Percentiles rank a stretch among this genome's conserved stretches.
Conservation (phyloP, 2,888 invertebrate species). For the Scaptomyza cyrtandrae region DNA sequence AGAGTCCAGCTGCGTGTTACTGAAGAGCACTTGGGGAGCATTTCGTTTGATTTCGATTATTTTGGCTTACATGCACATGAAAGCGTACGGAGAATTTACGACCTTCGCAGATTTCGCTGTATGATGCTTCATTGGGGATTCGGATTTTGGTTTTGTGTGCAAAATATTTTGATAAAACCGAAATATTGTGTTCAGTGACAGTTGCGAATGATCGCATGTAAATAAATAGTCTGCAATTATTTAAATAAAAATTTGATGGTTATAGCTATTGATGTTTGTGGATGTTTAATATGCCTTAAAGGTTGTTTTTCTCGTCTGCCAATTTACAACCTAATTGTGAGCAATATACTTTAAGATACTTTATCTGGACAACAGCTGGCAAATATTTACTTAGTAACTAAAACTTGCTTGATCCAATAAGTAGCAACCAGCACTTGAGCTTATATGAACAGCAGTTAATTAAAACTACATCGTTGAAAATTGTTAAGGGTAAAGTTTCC, state of each 20-base stretch:
- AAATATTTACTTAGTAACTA: conserved; percentile 3
- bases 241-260: too few relatives aligned
- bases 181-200: conserved; percentile 5
- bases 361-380: background rate
- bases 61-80: conserved; percentile 12
- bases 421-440: background rate
- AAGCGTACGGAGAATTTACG: conserved; percentile 33
- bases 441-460: conserved; percentile 37
- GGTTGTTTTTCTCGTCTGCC: too few relatives aligned
- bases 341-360: too few relatives aligned
- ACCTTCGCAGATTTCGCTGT: conserved; percentile 14
- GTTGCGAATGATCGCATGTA: conserved; percentile 1
- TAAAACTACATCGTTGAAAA: conserved; percentile 51
- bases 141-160: conserved; percentile 1
- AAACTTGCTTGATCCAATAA: conserved; percentile 5
- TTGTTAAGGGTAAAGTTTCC: conserved; percentile 53
- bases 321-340: too few relatives aligned
- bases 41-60: conserved; percentile 48
- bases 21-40: conserved; percentile 56
- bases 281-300: too few relatives aligned
- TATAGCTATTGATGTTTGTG: too few relatives aligned
- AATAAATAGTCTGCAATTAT: background rate
- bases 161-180: conserved; percentile 19
- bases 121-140: conserved; percentile 14
- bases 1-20: background rate